Evolutionary conservation across 2,113 vertebrate species (phyloP).

Genomic region (Kryptolebias marmoratus): DNA sequence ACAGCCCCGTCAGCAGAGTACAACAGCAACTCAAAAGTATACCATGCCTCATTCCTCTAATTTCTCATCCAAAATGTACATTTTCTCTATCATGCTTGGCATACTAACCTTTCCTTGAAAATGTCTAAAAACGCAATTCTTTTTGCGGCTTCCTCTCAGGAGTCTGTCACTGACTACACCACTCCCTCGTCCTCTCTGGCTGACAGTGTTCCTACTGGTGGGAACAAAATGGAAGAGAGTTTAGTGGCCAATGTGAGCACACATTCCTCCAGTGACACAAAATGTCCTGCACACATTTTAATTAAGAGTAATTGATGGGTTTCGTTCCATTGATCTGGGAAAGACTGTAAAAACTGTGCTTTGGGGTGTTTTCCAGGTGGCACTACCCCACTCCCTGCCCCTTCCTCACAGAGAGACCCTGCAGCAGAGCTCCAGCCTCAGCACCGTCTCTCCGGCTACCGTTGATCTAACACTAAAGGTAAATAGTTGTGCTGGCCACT

Average conservation of each 20-base stretch:
- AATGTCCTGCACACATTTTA: not conserved
- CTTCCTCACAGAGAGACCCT: slow-evolving; percentile 93
- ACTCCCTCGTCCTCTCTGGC: slow-evolving; percentile 93
- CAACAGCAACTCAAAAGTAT: slow-evolving; percentile 88
- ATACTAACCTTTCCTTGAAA: not conserved
- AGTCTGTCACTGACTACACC: slow-evolving; percentile 97
- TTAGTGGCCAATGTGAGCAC: slow-evolving; percentile 94
- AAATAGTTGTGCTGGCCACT: not conserved
- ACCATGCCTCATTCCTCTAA: not conserved
- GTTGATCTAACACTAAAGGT: slow-evolving; percentile 99
- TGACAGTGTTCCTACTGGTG: slow-evolving; percentile 90
- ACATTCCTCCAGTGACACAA: slow-evolving; percentile 26
- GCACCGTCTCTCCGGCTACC: slow-evolving; percentile 95
- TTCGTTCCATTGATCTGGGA: rapidly evolving
- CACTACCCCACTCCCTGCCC: slow-evolving; percentile 92
- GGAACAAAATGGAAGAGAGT: slow-evolving; percentile 93
- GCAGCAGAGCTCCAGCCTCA: slow-evolving; percentile 94
- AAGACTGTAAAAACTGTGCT: not conserved
- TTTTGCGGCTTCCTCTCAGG: slow-evolving; percentile 76
- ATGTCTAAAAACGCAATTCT: not conserved
- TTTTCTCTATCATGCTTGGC: not conserved
- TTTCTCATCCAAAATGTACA: not conserved
- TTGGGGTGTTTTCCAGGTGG: slow-evolving; percentile 82
- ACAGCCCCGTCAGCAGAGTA: slow-evolving; percentile 91
- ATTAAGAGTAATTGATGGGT: not conserved